Conservation (phyloP, 2,888 invertebrate genomes). For the Nomada fucata region DNA sequence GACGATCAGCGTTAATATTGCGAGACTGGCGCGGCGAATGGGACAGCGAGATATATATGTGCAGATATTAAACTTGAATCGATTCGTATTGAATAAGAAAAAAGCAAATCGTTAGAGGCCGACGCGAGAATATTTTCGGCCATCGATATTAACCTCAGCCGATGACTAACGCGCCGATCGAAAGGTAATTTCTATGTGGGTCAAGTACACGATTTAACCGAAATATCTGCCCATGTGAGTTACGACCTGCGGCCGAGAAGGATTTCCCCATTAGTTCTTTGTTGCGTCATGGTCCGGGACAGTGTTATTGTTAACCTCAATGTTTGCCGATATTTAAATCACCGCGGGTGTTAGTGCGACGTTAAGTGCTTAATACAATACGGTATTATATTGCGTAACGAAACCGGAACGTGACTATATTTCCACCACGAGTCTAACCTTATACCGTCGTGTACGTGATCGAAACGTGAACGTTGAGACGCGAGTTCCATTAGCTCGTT, state of each 20-base stretch:
- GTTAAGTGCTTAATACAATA: too few relatives aligned
- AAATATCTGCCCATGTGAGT: not conserved
- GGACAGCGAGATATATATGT: too few relatives aligned
- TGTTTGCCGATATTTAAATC: too few relatives aligned
- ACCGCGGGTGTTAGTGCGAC: too few relatives aligned
- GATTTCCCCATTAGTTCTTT: not conserved
- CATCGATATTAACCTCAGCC: too few relatives aligned
- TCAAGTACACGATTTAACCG: not conserved
- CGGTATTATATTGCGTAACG: too few relatives aligned
- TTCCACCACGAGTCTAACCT: not conserved
- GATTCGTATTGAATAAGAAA: not conserved
- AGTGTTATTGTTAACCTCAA: too few relatives aligned
- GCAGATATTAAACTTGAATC: not conserved
- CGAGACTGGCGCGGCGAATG: too few relatives aligned
- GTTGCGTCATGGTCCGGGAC: too few relatives aligned
- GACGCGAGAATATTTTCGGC: not conserved
- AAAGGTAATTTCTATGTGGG: not conserved
- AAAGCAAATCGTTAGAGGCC: not conserved
- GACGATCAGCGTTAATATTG: too few relatives aligned
- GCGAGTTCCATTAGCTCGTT: not conserved
- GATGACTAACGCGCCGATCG: not conserved
- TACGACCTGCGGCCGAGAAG: not conserved
- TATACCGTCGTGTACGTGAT: not conserved
- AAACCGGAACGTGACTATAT: not conserved
- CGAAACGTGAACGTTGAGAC: conserved; percentile 4